Evolutionary conservation across 2,113 vertebrate species (phyloP).

Genomic region (Nesoenas mayeri): DNA sequence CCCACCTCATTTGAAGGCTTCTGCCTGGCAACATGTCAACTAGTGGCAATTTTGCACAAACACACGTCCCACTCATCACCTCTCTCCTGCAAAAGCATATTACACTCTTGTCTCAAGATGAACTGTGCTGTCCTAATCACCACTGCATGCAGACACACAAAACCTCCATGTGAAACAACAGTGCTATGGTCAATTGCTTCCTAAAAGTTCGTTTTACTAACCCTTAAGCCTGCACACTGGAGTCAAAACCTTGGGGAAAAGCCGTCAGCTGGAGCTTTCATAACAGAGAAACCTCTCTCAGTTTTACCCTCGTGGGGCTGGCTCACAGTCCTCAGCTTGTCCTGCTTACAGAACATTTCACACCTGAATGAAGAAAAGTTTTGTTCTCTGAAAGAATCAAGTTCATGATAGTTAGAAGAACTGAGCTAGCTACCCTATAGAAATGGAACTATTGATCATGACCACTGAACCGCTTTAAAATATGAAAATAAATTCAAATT

Average conservation of each 20-base stretch:
- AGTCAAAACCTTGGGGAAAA: neutral
- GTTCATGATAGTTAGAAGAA: neutral
- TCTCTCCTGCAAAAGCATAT: neutral
- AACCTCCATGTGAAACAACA: fast-evolving
- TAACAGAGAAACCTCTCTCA: neutral
- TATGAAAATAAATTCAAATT: constrained; percentile 40
- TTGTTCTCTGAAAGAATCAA: neutral
- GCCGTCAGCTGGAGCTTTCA: no score
- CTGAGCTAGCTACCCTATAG: neutral
- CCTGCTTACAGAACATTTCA: neutral
- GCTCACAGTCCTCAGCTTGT: neutral
- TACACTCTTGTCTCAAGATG: neutral
- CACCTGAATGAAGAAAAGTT: neutral
- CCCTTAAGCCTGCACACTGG: neutral
- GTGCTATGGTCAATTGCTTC: neutral
- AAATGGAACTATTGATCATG: neutral
- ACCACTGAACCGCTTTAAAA: neutral
- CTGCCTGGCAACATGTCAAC: neutral
- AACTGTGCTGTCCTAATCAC: no score
- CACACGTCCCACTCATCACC: fast-evolving
- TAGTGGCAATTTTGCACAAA: neutral
- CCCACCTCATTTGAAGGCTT: neutral
- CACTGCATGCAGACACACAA: fast-evolving
- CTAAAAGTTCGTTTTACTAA: neutral
- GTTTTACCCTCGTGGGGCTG: neutral